These are phyloP conservation scores for Campaea margaritaria DNA, from an alignment of 2,888 invertebrate genomes.

Conservation along the genomic window DNA sequence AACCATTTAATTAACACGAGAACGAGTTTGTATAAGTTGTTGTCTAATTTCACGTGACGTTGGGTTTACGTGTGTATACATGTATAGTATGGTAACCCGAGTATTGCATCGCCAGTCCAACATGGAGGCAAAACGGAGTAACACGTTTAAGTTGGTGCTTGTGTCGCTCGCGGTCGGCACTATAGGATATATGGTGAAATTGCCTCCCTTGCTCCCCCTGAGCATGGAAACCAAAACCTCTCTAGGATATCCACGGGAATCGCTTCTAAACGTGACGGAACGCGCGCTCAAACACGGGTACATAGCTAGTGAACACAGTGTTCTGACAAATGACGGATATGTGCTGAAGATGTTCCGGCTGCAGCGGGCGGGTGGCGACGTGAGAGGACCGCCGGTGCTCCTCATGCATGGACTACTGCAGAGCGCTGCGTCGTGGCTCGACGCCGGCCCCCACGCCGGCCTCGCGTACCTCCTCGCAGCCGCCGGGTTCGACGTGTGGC, in stretches of 20 bases:
- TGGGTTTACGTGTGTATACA: conserved; percentile 3
- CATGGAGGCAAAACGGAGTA: conserved; percentile 36
- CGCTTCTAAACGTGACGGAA: conserved; percentile 41
- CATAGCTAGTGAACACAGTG: conserved; percentile 58
- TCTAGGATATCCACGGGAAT: conserved; percentile 42
- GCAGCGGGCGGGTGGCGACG: conserved; percentile 44
- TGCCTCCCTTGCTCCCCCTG: conserved; percentile 33
- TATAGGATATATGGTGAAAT: conserved; percentile 28
- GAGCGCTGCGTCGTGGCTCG: conserved; percentile 66
- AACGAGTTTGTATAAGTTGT: too few relatives aligned
- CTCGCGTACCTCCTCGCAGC: conserved; percentile 54
- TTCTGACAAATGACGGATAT: conserved; percentile 69
- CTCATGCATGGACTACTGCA: conserved; percentile 71
- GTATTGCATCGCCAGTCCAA: conserved; percentile 7
- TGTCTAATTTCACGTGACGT: too few relatives aligned
- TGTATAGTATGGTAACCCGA: conserved; percentile 7
- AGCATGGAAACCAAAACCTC: conserved; percentile 34
- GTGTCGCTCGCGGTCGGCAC: conserved; percentile 36
- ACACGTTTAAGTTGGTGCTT: conserved; percentile 32
- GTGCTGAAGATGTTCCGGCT: conserved; percentile 64
- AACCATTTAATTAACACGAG: conserved; percentile 2
- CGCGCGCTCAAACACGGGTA: conserved; percentile 53
- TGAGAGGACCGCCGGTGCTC: conserved; percentile 57
- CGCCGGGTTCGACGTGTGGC: conserved; percentile 48
- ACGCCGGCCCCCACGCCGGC: conserved; percentile 62